Base-by-base conservation (phyloP, 53 echinoderm and acorn worm species). In the Holothuria scabra region DNA sequence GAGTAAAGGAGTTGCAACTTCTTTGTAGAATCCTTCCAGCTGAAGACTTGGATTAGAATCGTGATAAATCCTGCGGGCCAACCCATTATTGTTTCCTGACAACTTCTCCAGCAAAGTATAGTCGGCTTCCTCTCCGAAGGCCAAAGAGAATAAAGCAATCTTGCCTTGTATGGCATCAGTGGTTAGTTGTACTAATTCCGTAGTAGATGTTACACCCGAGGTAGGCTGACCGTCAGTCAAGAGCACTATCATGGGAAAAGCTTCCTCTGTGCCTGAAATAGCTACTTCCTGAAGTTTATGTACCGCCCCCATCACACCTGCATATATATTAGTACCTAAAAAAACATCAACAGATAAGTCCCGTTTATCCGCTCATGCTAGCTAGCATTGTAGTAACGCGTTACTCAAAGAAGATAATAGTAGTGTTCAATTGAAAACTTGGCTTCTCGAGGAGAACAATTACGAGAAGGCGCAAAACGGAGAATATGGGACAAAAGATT, bases 1-100 rank as follows among this genome's bases (percentile, higher is more conserved):
- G 44, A 97, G 92, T 2, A 97, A 70, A 14, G 97, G 94, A 8
- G 92, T 97, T 38, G 97, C 90, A 66, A 97, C 94, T 81, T 96
- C 96, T 63, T 94, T 91, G 76, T 93, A 96, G 87, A 96, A 96
- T 25, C 94, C 94, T 41, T 86, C 80, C 76, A 97, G 85, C 62
- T 97, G 97, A 5, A 97, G 29, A 41, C 72, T 81, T 46, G 97
- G 92, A 23, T 83, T 74, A 19, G 90, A 86, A 68, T 97, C 94
- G 28, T 74, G 84, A 84, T 94, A 94, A 56, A 97, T 92, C 71
- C 90, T 91, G 4, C 97, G 86, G 12, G 84, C 89, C 68, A 94
- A 66, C 9, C 92, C 97, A 19, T 92, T 84, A 71, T 97, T 97
- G 63, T 88, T 75, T 0, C 86, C 31, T 14, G 95, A 88, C 3